Evolutionary conservation across 2,888 invertebrate genomes (phyloP).

Genomic region (Teleogryllus oceanicus): DNA sequence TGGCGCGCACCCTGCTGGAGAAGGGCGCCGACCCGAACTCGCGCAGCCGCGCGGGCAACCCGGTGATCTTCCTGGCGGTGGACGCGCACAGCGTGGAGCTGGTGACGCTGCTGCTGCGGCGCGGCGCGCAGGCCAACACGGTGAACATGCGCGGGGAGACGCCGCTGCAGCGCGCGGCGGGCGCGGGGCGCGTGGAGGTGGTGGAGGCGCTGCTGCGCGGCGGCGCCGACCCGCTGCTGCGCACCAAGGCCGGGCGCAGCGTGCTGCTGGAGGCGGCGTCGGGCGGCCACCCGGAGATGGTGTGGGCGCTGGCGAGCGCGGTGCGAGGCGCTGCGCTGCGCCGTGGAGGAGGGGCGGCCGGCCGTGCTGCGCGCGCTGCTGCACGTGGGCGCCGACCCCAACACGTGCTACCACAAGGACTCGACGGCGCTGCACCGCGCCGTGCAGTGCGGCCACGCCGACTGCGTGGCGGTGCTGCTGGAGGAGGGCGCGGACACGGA

Average conservation of each 20-base stretch:
- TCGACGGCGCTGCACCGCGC: slow-evolving; percentile 1
- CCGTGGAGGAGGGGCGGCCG: not conserved
- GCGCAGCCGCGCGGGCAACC: not conserved
- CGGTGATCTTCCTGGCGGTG: not conserved
- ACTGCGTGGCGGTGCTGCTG: slow-evolving; percentile 2
- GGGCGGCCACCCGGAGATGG: not conserved
- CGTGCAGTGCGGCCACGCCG: not conserved
- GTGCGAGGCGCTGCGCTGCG: slow-evolving; percentile 18
- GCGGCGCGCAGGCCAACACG: not conserved
- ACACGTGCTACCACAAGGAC: not conserved
- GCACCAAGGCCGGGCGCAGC: slow-evolving; percentile 5
- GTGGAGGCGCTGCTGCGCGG: slow-evolving; percentile 10
- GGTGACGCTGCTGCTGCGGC: not conserved
- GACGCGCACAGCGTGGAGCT: not conserved
- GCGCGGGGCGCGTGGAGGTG: not conserved
- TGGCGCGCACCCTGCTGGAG: not conserved
- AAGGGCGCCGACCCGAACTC: not conserved
- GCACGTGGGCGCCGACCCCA: slow-evolving; percentile 18
- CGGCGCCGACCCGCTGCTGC: not conserved
- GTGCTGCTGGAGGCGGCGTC: slow-evolving; percentile 4
- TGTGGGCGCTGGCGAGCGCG: not conserved
- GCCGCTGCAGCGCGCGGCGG: not conserved
- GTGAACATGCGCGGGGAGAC: not conserved
- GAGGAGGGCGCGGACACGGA: slow-evolving; percentile 18
- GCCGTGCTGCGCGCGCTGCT: not conserved